Evolutionary conservation across 2,113 vertebrate species (phyloP).

Genomic region (Siphamia tubifer): DNA sequence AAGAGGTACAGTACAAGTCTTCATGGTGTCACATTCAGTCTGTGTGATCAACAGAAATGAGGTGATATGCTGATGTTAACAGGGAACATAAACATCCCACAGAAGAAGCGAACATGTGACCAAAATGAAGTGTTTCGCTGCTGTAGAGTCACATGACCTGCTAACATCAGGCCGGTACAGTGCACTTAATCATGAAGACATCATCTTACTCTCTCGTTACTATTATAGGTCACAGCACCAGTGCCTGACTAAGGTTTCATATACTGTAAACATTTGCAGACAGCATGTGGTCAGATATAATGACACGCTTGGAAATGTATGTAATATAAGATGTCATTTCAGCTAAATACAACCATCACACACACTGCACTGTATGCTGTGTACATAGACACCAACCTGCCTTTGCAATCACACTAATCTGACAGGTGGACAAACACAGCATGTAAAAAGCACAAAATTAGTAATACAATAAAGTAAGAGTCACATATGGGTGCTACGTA

Average conservation of each 20-base stretch:
- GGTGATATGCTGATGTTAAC: neutral
- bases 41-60: neutral
- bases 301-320: constrained; percentile 23
- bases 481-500: constrained; percentile 13
- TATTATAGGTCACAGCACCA: constrained; percentile 24
- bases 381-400: neutral
- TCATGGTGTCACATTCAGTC: constrained; percentile 17
- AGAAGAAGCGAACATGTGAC: neutral
- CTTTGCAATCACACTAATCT: neutral
- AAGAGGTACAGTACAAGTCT: constrained; percentile 7
- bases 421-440: neutral
- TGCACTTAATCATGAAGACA: constrained; percentile 15
- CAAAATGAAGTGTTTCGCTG: neutral
- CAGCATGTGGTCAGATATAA: constrained; percentile 1
- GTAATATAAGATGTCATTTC: constrained; percentile 33
- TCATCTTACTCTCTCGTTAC: neutral
- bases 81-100: constrained; percentile 3
- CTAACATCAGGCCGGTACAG: neutral
- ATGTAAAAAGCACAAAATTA: neutral
- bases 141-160: neutral
- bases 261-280: constrained; percentile 15
- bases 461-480: neutral
- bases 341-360: constrained; percentile 1
- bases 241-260: neutral
- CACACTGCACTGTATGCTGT: neutral